Base-by-base conservation (phyloP, 2,888 invertebrate species). In the Melolontha melolontha region DNA sequence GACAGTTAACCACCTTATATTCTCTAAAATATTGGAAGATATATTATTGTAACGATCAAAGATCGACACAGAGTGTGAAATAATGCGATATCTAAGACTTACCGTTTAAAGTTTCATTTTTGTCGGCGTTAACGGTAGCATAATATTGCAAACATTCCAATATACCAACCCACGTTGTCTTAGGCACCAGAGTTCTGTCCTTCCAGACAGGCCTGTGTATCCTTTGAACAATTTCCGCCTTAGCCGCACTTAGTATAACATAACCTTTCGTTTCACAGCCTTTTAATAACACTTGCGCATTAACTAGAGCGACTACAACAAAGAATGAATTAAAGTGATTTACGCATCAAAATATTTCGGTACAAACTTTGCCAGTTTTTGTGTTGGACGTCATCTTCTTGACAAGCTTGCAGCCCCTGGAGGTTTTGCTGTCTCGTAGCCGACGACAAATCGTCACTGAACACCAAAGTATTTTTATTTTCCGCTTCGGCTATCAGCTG, bases 71-170 rank as follows among this genome's bases (percentile, higher is more conserved):
- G 22, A 22, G 22, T 22, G n/a, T n/a, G n/a, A 22, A 22, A 22
- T 22, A n/a, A n/a, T 22, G 22, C 22, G 4, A 4, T 22, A n/a
- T 22, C 16, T 5, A n/a, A 47, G 12, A 69, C 75, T 71, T 74
- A 86, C 86, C 89, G 74, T 87, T 86, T 11, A 90, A 84, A 41
- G 89, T 88, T 77, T 91, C 91, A 70, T 88, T 87, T 78, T 91
- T 90, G 39, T 89, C 89, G 2, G 94, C 94, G 80, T 93, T 93
- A 54, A 98, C 97, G 7, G 99, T 99, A 10, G 98, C 98, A 85
- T 98, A 99, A 86, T 99, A 99, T 88, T 98, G 98, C 96, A 99
- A 97, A 83, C 98, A 97, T 79, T 95, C 94, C 10, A 99, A 86
- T 63, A 94, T 91, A 16, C 98, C 98, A 71, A 94, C 91, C 97